A percentile compares a stretch with the other conserved stretches of the same genome.
These are phyloP conservation scores for Pollicipes pollicipes DNA, from an alignment of 1,140 invertebrate species.

Conservation along the genomic window DNA sequence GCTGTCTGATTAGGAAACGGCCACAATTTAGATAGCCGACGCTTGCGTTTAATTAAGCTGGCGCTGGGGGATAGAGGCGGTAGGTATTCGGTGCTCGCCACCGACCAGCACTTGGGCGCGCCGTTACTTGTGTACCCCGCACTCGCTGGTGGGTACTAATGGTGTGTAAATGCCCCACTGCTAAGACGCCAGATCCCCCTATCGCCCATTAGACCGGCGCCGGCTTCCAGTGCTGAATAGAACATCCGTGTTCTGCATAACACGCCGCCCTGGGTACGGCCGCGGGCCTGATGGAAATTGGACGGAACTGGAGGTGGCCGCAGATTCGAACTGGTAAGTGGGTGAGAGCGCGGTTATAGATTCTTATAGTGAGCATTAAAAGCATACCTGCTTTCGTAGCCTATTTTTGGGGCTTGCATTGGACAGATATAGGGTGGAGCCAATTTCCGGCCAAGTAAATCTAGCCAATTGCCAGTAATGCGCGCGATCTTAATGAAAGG, in stretches of 20 bases:
- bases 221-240: not conserved
- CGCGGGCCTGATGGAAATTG: not conserved
- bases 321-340: too few species aligned
- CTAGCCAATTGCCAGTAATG: too few species aligned
- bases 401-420: too few species aligned
- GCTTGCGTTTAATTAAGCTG: not conserved
- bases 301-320: too few species aligned
- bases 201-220: not conserved
- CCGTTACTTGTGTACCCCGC: not conserved
- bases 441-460: too few species aligned
- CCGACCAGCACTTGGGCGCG: not conserved
- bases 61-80: not conserved
- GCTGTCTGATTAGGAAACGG: not conserved
- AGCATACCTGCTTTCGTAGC: too few species aligned
- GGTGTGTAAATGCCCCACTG: not conserved
- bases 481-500: not conserved
- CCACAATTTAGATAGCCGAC: not conserved
- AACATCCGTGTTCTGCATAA: not conserved
- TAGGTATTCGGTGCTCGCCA: not conserved
- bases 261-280: not conserved
- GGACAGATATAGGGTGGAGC: too few species aligned
- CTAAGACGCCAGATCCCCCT: not conserved
- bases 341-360: too few species aligned
- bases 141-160: not conserved
- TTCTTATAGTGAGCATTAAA: too few species aligned